These are phyloP conservation scores for Brachypodius melanocephalos DNA, from an alignment of 2,113 vertebrate genomes.

Conservation along the genomic window DNA sequence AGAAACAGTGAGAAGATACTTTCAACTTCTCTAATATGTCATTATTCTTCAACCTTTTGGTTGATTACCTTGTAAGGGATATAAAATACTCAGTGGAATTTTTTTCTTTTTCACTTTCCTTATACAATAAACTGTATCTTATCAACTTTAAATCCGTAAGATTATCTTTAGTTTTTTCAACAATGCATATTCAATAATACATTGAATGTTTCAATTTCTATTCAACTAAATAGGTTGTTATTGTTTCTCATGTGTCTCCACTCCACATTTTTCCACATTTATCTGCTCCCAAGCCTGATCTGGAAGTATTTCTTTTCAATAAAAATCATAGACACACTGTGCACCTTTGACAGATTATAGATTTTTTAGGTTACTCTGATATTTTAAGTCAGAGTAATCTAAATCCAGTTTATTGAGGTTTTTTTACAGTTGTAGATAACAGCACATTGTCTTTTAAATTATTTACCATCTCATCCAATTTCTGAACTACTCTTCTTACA, in stretches of 20 bases:
- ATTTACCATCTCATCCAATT: neutral
- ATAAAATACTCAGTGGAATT: neutral
- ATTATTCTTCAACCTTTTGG: neutral
- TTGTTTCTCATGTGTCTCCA: neutral
- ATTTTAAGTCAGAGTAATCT: neutral
- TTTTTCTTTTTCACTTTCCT: neutral
- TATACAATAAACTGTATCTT: neutral
- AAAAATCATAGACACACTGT: neutral
- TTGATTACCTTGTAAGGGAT: neutral
- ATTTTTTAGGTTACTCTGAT: neutral
- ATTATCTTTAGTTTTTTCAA: neutral
- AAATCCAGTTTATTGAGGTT: fast-evolving
- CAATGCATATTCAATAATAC: neutral
- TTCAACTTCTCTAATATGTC: neutral
- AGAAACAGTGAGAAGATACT: neutral
- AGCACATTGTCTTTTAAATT: neutral
- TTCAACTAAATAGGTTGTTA: neutral
- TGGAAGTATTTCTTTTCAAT: constrained; percentile 3
- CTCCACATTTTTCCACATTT: neutral
- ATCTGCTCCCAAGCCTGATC: constrained; percentile 12
- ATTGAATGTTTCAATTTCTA: neutral
- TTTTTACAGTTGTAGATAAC: neutral
- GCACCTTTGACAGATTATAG: neutral
- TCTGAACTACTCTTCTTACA: neutral
- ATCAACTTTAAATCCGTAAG: neutral